Base-by-base conservation (phyloP, 2,888 invertebrate species). In the Orgyia antiqua region DNA sequence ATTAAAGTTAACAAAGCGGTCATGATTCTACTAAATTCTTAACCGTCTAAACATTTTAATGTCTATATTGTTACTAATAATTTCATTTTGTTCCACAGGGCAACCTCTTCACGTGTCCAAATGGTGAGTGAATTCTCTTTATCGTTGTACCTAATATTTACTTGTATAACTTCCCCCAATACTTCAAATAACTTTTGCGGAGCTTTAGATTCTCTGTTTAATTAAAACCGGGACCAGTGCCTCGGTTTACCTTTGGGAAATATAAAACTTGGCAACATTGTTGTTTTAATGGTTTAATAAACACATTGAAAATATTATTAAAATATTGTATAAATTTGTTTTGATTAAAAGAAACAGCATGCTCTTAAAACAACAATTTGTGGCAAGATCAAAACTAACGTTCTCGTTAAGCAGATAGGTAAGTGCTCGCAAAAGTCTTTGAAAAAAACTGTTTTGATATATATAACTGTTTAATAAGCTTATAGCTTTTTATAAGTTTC, bases 81-180 rank as follows among this genome's bases (percentile, higher is more conserved):
- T 40, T 44, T 45, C 50, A 41, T 45, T 43, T 51, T 57, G 43
- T 57, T 65, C 74, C 73, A 43, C 91, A 92, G 92, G 88, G 87
- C 61, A 88, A 89, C 62, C 69, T 92, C 74, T 92, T 92, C 83
- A 89, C 89, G 59, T 92, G 92, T 87, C 91, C 92, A 57, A 91
- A 90, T 68, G 92, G 92, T 92, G 77, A 91, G 92, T 89, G 27
- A 33, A 47, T 36, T 24, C 28, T 39, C 36, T 54, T 45, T 37
- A 37, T 42, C 33, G 38, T 39, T 23, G 5, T 23, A 23, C 3
- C 13, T 31, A 37, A 38, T 41, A 39, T 44, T 40, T 39, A 43
- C 36, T 51, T 15, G 25, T 27, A 33, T 19, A 49, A 54, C 46
- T 49, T 48, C 30, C 35, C 24, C 42, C 42, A 43, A 58, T 54